Evolutionary conservation across 2,888 invertebrate species (phyloP).

Genomic region (Erebia epiphron): DNA sequence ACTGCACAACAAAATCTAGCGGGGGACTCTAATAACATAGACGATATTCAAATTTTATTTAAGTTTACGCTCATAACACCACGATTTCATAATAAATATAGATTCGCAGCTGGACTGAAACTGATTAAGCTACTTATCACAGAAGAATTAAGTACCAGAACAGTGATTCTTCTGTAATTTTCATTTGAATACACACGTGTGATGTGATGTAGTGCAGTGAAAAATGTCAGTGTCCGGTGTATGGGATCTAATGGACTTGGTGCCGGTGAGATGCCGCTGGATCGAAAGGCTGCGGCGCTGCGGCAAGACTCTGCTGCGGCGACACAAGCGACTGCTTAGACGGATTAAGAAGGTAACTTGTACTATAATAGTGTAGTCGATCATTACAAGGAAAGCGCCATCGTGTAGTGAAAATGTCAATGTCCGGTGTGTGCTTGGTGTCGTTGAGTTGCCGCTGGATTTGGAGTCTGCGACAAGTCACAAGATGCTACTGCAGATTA

Average conservation of each 20-base stretch:
- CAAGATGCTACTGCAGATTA: slow-evolving; percentile 73
- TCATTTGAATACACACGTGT: neutral
- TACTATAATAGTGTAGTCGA: neutral
- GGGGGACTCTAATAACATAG: too few relatives aligned
- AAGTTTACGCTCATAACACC: neutral
- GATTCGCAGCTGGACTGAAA: neutral
- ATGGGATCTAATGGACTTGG: slow-evolving; percentile 72
- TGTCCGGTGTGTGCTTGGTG: slow-evolving; percentile 65
- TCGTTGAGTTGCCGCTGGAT: slow-evolving; percentile 74
- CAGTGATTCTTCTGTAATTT: neutral
- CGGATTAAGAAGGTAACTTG: slow-evolving; percentile 73
- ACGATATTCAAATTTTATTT: too few relatives aligned
- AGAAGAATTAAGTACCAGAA: neutral
- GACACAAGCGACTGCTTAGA: slow-evolving; percentile 72
- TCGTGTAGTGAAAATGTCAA: slow-evolving; percentile 51
- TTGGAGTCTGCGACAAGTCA: slow-evolving; percentile 76
- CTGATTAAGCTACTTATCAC: neutral
- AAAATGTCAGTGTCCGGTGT: slow-evolving; percentile 61
- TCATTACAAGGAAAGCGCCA: neutral
- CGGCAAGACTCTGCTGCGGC: slow-evolving; percentile 74
- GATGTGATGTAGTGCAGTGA: slow-evolving; percentile 40
- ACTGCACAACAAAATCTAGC: neutral
- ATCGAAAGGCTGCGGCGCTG: slow-evolving; percentile 75
- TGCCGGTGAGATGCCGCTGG: slow-evolving; percentile 73
- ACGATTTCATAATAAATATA: slow-evolving; percentile 5